Conservation (phyloP, 1,140 invertebrate species). For the Drosophila truncata region DNA sequence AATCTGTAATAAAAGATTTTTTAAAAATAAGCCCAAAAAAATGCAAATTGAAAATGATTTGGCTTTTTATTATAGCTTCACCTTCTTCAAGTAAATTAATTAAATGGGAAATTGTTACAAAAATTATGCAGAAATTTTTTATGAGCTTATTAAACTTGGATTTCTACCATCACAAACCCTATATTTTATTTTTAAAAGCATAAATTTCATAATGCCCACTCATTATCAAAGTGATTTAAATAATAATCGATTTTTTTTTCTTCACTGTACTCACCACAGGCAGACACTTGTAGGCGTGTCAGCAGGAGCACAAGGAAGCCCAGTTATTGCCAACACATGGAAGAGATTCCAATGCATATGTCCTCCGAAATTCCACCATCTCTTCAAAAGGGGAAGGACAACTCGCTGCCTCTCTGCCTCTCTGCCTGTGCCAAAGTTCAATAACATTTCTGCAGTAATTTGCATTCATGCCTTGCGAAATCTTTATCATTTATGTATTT, state of each 20-base stretch:
- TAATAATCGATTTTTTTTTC: not conserved
- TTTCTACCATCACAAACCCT: too few species aligned
- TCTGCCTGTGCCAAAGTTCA: slow-evolving; percentile 45
- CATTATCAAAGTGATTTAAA: not conserved
- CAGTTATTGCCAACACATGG: slow-evolving; percentile 73
- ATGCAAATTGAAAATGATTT: not conserved
- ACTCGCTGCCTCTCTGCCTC: not conserved
- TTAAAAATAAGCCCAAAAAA: not conserved
- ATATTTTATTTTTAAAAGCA: too few species aligned
- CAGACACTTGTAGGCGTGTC: slow-evolving; percentile 40
- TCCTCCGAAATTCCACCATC: not conserved
- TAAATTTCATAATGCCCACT: not conserved
- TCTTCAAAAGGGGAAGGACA: too few species aligned
- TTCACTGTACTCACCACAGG: slow-evolving; percentile 2
- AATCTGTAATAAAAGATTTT: too few species aligned
- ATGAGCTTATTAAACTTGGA: not conserved
- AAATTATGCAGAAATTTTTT: not conserved
- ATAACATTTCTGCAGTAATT: slow-evolving; percentile 68
- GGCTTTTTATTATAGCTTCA: not conserved
- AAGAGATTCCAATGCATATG: slow-evolving; percentile 55
- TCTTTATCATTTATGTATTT: not conserved
- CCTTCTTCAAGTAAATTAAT: not conserved
- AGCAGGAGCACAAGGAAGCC: slow-evolving; percentile 19
- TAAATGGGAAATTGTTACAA: not conserved
- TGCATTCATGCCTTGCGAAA: slow-evolving; percentile 43